Conservation (phyloP, 2,797 vertebrate genomes). For the Iguana delicatissima region DNA sequence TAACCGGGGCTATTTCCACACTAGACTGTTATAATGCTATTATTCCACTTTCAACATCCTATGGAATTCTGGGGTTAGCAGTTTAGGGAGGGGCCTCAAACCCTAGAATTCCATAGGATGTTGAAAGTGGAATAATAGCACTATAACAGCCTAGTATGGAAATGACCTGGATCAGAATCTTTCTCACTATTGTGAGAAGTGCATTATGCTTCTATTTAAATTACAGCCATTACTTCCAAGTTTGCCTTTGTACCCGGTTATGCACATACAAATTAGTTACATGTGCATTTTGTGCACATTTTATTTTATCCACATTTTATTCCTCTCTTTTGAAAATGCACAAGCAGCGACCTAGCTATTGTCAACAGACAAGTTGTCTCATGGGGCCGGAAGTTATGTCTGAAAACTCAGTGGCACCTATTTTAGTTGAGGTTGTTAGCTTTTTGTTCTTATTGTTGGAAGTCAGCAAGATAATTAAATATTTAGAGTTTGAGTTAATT, state of each 20-base stretch:
- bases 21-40: no score
- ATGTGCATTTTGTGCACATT: background rate
- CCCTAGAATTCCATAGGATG: no score
- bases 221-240: background rate
- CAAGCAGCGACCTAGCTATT: background rate
- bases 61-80: no score
- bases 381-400: conserved; percentile 14
- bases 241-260: background rate
- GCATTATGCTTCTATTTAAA: no score
- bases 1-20: no score
- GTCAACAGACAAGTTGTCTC: conserved; percentile 20
- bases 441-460: conserved; percentile 44
- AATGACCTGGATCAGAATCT: no score
- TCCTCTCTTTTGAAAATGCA: background rate
- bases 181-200: no score
- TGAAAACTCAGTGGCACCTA: conserved; percentile 35
- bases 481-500: conserved; percentile 66
- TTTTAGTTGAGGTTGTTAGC: background rate
- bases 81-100: no score
- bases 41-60: no score
- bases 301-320: background rate
- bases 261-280: background rate
- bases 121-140: no score
- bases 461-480: conserved; percentile 71
- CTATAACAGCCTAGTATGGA: no score